phyloP scores from a whole-genome alignment of 2,797 vertebrate genomes.

The Microcaecilia unicolor region DNA sequence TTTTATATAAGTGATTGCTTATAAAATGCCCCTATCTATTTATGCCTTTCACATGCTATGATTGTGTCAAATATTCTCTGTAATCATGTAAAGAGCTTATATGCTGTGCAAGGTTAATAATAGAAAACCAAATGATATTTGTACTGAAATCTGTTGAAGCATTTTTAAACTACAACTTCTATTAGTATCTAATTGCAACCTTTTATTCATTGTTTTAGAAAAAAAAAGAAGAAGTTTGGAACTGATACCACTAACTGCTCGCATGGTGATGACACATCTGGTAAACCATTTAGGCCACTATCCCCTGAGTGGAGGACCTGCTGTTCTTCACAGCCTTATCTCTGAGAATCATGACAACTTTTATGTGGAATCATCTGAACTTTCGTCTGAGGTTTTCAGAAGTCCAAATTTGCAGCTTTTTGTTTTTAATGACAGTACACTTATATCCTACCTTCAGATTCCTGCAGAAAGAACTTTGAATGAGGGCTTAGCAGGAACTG shows the following conservation, averaged over 20 bases:
- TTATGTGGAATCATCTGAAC: constrained; percentile 77
- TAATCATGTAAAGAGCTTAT: no score
- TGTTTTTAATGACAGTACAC: constrained; percentile 89
- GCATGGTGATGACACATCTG: constrained; percentile 94
- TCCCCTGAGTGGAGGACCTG: constrained; percentile 82
- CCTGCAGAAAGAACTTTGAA: constrained; percentile 50
- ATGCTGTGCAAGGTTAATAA: rapidly evolving
- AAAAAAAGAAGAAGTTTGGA: constrained; percentile 84
- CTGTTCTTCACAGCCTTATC: constrained; percentile 87
- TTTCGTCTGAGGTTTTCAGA: constrained; percentile 90
- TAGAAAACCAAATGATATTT: no score
- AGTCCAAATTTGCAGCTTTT: constrained; percentile 95
- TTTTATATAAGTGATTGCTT: no score
- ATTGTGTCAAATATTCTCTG: no score
- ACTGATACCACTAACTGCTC: constrained; percentile 83
- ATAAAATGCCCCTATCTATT: no score
- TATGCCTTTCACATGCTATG: no score
- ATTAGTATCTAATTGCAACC: neutral
- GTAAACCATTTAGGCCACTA: constrained; percentile 94
- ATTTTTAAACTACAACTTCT: neutral
- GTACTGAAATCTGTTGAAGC: neutral
- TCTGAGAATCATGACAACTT: constrained; percentile 91
- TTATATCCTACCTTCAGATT: constrained; percentile 91
- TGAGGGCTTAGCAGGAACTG: constrained; percentile 23
- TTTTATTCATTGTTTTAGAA: constrained; percentile 41